These are phyloP conservation scores for Noctua fimbriata DNA, from an alignment of 2,888 invertebrate species.

Conservation along the genomic window DNA sequence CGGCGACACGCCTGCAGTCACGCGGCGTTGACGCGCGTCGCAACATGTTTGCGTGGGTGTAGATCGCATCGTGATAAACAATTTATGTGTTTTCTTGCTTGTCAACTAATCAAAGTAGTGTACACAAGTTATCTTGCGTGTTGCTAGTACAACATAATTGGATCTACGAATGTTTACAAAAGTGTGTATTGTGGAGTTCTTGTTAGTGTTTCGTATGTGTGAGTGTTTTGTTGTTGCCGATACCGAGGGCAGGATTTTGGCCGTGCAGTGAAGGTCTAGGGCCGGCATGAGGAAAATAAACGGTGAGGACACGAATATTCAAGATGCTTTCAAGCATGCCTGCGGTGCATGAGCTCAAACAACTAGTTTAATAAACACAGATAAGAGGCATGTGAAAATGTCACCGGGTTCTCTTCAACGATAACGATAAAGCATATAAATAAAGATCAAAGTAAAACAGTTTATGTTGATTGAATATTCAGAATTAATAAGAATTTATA, in stretches of 20 bases:
- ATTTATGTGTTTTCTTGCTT: conserved; percentile 84
- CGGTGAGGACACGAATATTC: conserved; percentile 78
- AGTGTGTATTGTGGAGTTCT: conserved; percentile 79
- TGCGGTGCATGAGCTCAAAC: conserved; percentile 57
- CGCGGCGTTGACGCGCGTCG: conserved; percentile 89
- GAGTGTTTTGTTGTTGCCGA: conserved; percentile 87
- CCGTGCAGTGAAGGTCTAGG: conserved; percentile 86
- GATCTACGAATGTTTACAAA: conserved; percentile 71
- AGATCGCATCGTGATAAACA: conserved; percentile 86
- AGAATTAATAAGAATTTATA: conserved; percentile 50
- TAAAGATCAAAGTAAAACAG: conserved; percentile 63
- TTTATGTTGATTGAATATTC: conserved; percentile 39
- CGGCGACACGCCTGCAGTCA: conserved; percentile 89
- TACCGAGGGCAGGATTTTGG: conserved; percentile 85
- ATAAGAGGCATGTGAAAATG: conserved; percentile 75
- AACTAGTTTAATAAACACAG: conserved; percentile 67
- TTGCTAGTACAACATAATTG: conserved; percentile 67
- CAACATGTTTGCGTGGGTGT: conserved; percentile 87
- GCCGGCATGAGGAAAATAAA: conserved; percentile 89
- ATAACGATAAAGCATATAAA: conserved; percentile 72
- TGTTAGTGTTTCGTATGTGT: conserved; percentile 82
- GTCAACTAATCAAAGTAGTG: conserved; percentile 81
- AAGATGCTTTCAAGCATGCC: conserved; percentile 63
- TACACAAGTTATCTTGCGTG: conserved; percentile 71
- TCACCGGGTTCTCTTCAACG: conserved; percentile 74